Base-by-base conservation (phyloP, 2,113 vertebrate genomes). In the Xerus inauris region DNA sequence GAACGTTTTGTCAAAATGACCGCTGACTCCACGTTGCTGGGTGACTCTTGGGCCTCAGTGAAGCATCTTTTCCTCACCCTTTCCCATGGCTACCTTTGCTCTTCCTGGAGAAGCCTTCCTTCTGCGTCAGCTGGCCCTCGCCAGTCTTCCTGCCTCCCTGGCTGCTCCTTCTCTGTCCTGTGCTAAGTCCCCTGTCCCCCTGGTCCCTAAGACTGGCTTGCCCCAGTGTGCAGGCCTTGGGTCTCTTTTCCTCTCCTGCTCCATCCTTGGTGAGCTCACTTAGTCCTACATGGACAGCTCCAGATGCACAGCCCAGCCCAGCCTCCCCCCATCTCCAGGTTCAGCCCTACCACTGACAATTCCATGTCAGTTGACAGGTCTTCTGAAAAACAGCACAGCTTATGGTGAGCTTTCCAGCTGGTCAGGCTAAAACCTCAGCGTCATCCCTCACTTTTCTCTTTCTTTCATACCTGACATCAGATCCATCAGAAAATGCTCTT, bases 231-330 rank as follows among this genome's bases (percentile, higher is more conserved):
- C 40, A 64, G 81, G 64, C 26, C 8, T 13, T 5, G 17, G 16
- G 38, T 45, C 38, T 76, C 49, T 19, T 47, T 42, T 35, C 49
- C 54, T 30, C 81, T 38, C 22, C 1, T 2, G 54, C 42, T 9
- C 1, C 26, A 35, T 11, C 71, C 38, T 35, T 7, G 4, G 26
- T 38, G 19, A 73, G 32, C 24, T 19, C 35, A 17, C 17, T 32
- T 3, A 0, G 49, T 5, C 49, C 20, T 0, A 2, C 0, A 38
- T 45, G n/a, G 59, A 42, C 0, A 13, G 17, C 80, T 22, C 8
- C 72, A 47, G 35, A 11, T 3, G 7, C 1, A 5, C 0, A 26
- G 24, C 17, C 49, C 40, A 88, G 30, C 54, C n/a, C 17, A 62
- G 38, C 82, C 57, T 45, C 17, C 1, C 42, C 47, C 19, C 49